Base-by-base conservation (phyloP, 2,113 vertebrate species). In the Pithys albifrons region DNA sequence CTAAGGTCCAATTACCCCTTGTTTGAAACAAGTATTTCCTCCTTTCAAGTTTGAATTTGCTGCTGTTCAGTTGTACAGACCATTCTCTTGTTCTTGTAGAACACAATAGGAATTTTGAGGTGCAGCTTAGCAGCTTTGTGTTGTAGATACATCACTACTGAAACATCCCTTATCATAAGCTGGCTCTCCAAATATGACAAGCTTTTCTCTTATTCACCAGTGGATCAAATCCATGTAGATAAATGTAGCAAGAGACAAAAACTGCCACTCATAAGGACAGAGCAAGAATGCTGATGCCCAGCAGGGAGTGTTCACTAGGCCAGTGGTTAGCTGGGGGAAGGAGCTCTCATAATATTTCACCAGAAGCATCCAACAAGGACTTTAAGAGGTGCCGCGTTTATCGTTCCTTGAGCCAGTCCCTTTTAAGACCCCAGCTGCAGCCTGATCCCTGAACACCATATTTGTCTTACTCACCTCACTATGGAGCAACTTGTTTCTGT, bases 1-100 rank as follows among this genome's bases (percentile, higher is more conserved):
- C 73, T 65, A 65, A 94, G 93, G 86, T 94, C 77, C 87, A 89
- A 91, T 95, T 97, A 95, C 52, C 78, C 25, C 45, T 51, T 87
- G 28, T 87, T 87, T 82, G 61, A 81, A 77, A 76, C 31, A 86
- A 59, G 37, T 57, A 45, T 92, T 91, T 93, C 86, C 73, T 89
- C 61, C 84, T 95, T 92, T 94, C 77, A 91, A 37, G 73, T 75
- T 10, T 78, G 77, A 81, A 24, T 95, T 91, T 94, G 65, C 54
- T 71, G 65, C 70, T 82, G 48, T 81, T 91, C 8, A 7, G 39
- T 52, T 72, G 49, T 57, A 39, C 73, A 54, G 55, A 18, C 35
- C 51, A 1, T 67, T 92, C 54, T 71, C 72, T 74, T 61, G 24
- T 45, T 75, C 70, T 55, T 79, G 19, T 62, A 27, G 27, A 9